phyloP scores from a whole-genome alignment of 2,113 vertebrate species.

The Stomatorhinus ivindoensis region DNA sequence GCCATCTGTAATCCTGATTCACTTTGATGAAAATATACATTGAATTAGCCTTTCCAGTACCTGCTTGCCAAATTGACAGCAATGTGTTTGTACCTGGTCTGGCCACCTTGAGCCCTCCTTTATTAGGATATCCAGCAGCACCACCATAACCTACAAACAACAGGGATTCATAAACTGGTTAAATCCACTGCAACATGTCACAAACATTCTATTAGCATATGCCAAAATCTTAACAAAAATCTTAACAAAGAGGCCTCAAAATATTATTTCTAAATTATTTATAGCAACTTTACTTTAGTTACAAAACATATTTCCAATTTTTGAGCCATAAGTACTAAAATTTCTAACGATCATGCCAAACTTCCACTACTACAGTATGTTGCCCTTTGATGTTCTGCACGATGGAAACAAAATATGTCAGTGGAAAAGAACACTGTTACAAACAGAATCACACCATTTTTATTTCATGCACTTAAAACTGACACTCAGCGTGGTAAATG shows the following conservation, averaged over 20 bases:
- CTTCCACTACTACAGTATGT: not conserved
- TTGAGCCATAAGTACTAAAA: not conserved
- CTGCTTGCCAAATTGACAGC: not conserved
- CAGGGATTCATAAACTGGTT: not conserved
- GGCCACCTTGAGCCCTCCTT: slow-evolving; percentile 12
- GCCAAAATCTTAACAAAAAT: not conserved
- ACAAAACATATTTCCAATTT: not conserved
- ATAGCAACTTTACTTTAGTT: not conserved
- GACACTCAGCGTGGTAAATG: not conserved
- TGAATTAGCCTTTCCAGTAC: not conserved
- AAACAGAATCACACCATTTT: not conserved
- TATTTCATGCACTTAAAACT: not conserved
- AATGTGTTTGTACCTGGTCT: slow-evolving; percentile 25
- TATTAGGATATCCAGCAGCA: slow-evolving; percentile 17
- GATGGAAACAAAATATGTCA: not conserved
- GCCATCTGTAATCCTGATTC: not conserved
- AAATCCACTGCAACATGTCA: not conserved
- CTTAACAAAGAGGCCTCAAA: not conserved
- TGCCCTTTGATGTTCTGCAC: not conserved
- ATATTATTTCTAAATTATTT: not conserved
- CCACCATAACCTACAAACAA: slow-evolving; percentile 19
- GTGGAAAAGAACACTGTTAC: not conserved
- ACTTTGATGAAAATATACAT: not conserved
- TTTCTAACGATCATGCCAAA: not conserved
- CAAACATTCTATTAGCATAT: not conserved